These are phyloP conservation scores for Ditula angustiorana DNA, from an alignment of 2,888 invertebrate genomes.

Conservation along the genomic window DNA sequence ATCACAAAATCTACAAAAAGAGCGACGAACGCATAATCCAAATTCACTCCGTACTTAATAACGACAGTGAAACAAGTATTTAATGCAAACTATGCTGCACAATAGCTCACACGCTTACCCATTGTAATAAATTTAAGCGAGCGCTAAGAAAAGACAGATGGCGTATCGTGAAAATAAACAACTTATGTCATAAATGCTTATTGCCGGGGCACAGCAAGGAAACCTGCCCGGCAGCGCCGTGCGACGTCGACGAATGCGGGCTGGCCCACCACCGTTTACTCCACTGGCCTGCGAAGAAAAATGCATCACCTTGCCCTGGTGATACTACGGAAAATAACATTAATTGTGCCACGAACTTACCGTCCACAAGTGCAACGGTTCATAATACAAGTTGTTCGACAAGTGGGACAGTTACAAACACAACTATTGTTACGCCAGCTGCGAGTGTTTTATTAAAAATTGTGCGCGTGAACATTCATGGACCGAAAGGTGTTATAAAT, in stretches of 20 bases:
- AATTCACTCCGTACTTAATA: background rate
- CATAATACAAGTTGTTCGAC: background rate
- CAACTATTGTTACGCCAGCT: background rate
- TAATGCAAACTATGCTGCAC: constrained; percentile 1
- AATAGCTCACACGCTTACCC: background rate
- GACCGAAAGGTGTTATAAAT: background rate
- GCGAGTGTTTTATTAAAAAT: constrained; percentile 1
- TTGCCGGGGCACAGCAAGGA: background rate
- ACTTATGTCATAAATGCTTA: background rate
- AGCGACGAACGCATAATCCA: background rate
- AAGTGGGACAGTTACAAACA: background rate
- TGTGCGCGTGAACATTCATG: background rate
- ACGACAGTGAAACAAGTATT: background rate
- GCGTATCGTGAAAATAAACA: constrained; percentile 4
- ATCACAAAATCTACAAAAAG: background rate
- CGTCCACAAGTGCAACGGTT: background rate
- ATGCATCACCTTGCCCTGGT: background rate
- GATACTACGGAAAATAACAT: background rate
- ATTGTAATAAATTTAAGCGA: background rate
- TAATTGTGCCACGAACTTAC: background rate
- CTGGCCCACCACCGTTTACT: background rate
- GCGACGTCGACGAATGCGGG: background rate
- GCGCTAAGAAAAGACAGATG: background rate
- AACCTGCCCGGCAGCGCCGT: background rate
- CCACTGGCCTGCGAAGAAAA: background rate